Base-by-base conservation (phyloP, 2,113 vertebrate genomes). In the Antidorcas marsupialis region DNA sequence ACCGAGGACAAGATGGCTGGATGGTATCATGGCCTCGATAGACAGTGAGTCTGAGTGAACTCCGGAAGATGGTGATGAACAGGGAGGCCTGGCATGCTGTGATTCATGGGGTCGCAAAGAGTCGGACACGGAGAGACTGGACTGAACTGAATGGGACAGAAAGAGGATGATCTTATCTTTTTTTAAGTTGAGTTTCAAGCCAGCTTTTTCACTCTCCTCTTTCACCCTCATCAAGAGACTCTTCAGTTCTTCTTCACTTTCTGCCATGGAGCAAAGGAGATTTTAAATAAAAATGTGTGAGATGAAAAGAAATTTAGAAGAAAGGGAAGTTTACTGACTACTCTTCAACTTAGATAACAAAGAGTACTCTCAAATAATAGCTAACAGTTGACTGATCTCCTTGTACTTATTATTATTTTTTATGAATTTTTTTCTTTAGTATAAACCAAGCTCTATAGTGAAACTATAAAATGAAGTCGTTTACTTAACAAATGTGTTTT, bases 301-400 rank as follows among this genome's bases (percentile, higher is more conserved):
- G 50, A 52, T 47, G 16, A 52, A 97, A 94, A 60, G 6, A 30
- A 25, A 52, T 76, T 93, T 52, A 84, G 36, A 57, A 14, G 30
- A 79, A 53, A 25, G 55, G 45, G 25, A 94, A 67, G 3, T 50
- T 64, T 88, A 59, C 25, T 91, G 25, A 78, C 36, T 50, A 81
- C 67, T 78, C 14, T 78, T 45, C n/a, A 89, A 47, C 83, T 5
- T 52, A 8, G n/a, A 43, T 52, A 87, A 79, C 11, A 50, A 53
- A 88, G 7, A 74, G 92, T 89, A 83, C 82, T 4, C 36, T 94
- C 60, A 94, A 86, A 87, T 89, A 87, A 79, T 45, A 39, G 28
- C 16, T 45, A 89, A 62, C 5, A 67, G 50, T 28, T 74, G 36
- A 64, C 23, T 85, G 8, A 95, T 67, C 21, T 64, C 4, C 19